Base-by-base conservation (phyloP, 2,113 vertebrate genomes). In the Lycaon pictus region DNA sequence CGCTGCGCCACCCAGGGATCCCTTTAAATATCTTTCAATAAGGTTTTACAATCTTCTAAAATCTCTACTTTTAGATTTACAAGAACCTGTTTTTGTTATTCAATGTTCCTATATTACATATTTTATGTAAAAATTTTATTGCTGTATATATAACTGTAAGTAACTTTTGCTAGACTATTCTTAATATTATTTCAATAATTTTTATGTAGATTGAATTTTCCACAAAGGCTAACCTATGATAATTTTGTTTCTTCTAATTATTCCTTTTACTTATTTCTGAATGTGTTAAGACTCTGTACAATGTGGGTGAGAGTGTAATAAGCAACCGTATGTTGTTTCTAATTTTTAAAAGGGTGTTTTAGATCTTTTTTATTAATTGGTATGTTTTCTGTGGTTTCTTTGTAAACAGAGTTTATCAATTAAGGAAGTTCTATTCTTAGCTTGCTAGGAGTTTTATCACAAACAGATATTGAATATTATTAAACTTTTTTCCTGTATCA, bases 241-340 rank as follows among this genome's bases (percentile, higher is more conserved):
- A 81, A 67, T 55, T 89, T 88, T 83, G 25, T 84, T 86, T 89
- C 25, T 91, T 81, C 15, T 72, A 93, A 69, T 82, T 93, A 93
- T 74, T 63, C 53, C 20, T 81, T 84, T 32, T 60, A 63, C 17
- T 81, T 81, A 32, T 37, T 74, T 96, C 65, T 85, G 63, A 97
- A 92, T 69, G n/a, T 83, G 29, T 2, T 37, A 92, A 76, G 23
- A 96, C 23, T 65, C 16, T 94, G 29, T n/a, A 71, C 62, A 97
- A 51, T 87, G 51, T 58, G 27, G 51, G 22, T 86, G 65, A 86
- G 35, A 82, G 51, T n/a, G 27, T 84, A 43, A 65, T 55, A 76
- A 84, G 51, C 35, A 85, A 12, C 3, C 13, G 32, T 53, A 77
- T 20, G 25, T 67, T 92, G 43, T 72, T 93, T 96, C 48, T 79